Percentiles rank a stretch among this genome's conserved stretches.
Evolutionary conservation across 1,140 invertebrate genomes (phyloP).

Genomic region (Brachionus paranguensis): DNA sequence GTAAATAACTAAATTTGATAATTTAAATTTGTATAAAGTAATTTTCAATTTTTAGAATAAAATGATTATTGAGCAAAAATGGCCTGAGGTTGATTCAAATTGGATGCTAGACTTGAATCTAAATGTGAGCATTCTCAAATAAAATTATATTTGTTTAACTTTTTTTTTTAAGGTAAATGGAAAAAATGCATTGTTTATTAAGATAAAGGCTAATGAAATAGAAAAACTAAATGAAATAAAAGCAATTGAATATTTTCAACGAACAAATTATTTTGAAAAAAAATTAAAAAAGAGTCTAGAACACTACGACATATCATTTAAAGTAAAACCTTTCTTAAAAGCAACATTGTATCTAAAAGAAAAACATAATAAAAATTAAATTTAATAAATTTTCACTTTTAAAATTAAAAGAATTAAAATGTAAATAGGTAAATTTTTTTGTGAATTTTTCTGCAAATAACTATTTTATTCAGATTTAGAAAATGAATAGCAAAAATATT

Average conservation of each 20-base stretch:
- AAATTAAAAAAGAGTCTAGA: not conserved
- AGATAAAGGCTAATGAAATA: not conserved
- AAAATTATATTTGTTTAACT: not conserved
- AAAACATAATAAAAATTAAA: not conserved
- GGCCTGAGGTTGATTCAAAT: conserved; percentile 4
- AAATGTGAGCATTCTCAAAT: not conserved
- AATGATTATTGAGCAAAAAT: not conserved
- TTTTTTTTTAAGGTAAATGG: not conserved
- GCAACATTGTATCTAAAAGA: conserved; percentile 16
- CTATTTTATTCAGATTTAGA: no score
- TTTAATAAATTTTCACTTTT: no score
- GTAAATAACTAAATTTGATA: not conserved
- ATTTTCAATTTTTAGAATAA: not conserved
- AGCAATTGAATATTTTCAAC: not conserved
- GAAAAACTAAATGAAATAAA: not conserved
- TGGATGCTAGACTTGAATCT: conserved; percentile 1
- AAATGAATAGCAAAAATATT: no score
- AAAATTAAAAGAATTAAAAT: no score
- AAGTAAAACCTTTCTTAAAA: not conserved
- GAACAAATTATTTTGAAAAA: not conserved
- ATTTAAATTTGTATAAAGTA: not conserved
- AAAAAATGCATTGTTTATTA: not conserved
- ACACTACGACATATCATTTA: not conserved
- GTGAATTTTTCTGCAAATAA: no score
- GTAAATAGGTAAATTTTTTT: no score